Evolutionary conservation across 2,797 vertebrate species (phyloP).

Genomic region (Forpus xanthops): DNA sequence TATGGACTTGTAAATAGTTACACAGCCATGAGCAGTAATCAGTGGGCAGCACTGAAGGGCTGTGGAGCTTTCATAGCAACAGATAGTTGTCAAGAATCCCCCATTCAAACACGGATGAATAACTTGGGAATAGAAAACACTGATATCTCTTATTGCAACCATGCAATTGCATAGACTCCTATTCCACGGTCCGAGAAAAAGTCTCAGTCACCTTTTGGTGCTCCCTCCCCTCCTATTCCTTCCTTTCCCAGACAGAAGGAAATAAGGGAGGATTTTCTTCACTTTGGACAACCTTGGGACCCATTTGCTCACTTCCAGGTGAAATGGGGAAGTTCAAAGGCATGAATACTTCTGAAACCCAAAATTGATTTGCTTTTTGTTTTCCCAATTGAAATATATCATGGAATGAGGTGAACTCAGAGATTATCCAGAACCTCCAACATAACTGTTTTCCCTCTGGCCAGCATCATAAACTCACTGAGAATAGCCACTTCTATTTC

Average conservation of each 20-base stretch:
- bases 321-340: background rate
- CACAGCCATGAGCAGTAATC: background rate
- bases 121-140: background rate
- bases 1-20: background rate
- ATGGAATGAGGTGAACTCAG: background rate
- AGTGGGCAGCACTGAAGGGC: rapidly evolving
- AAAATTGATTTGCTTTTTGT: background rate
- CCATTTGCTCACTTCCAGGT: background rate
- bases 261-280: background rate
- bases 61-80: background rate
- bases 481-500: background rate
- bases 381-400: background rate
- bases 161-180: rapidly evolving
- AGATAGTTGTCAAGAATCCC: background rate
- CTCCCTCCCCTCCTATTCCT: background rate
- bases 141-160: background rate
- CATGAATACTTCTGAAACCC: background rate
- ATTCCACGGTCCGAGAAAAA: background rate
- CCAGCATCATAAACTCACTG: background rate
- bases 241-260: background rate
- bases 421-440: background rate
- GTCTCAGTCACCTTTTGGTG: background rate
- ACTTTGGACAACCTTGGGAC: background rate
- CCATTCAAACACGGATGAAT: background rate
- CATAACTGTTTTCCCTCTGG: background rate